Conservation (phyloP, 2,797 vertebrate genomes). For the Melanotaenia boesemani region DNA sequence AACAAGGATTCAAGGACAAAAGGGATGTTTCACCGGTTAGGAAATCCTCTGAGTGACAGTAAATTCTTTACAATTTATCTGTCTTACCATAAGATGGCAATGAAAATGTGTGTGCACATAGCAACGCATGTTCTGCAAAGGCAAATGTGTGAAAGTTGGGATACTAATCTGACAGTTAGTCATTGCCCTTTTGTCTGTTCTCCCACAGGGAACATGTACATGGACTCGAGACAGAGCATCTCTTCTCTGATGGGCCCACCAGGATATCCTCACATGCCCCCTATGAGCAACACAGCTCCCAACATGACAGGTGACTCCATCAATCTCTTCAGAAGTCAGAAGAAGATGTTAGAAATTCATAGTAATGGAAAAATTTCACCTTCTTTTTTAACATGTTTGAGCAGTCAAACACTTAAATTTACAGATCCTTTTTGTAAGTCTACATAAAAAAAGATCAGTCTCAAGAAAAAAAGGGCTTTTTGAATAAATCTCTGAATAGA, state of each 20-base stretch:
- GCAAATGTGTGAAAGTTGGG: constrained; percentile 45
- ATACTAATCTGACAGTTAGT: constrained; percentile 57
- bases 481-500: not conserved
- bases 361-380: not conserved
- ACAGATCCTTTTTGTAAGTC: not conserved
- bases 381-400: not conserved
- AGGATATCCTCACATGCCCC: constrained; percentile 87
- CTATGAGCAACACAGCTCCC: constrained; percentile 84
- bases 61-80: constrained; percentile 32
- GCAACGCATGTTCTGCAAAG: constrained; percentile 43
- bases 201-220: constrained; percentile 87
- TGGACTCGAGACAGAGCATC: constrained; percentile 89
- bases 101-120: constrained; percentile 14
- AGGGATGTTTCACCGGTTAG: constrained; percentile 27
- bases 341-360: constrained; percentile 9
- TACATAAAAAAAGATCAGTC: not conserved
- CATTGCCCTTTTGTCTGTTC: constrained; percentile 55
- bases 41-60: constrained; percentile 38
- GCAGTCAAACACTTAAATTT: not conserved
- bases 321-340: constrained; percentile 30
- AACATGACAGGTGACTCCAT: constrained; percentile 84
- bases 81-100: constrained; percentile 38
- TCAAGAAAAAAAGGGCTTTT: not conserved
- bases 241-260: constrained; percentile 88
- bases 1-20: constrained; percentile 12